Percentiles rank a stretch among this genome's conserved stretches.
Evolutionary conservation across 2,888 invertebrate species (phyloP).

Genomic region (Temnothorax unifasciatus): DNA sequence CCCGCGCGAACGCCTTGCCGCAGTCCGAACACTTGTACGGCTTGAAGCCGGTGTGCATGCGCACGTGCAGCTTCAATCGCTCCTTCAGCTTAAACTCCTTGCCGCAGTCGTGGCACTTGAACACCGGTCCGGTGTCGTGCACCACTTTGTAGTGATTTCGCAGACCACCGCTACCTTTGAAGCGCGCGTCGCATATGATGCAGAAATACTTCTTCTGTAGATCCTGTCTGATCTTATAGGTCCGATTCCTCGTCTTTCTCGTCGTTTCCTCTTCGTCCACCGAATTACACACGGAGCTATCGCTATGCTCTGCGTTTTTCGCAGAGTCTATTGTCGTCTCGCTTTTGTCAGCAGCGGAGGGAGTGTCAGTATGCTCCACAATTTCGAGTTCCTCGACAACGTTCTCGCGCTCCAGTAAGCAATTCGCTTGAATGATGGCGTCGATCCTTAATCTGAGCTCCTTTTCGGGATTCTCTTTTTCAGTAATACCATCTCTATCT

Average conservation of each 20-base stretch:
- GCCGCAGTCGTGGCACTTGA: constrained; percentile 91
- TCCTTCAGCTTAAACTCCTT: constrained; percentile 93
- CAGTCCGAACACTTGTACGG: constrained; percentile 90
- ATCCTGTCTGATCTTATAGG: constrained; percentile 24
- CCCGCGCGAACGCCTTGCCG: constrained; percentile 90
- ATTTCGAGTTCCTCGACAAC: constrained; percentile 52
- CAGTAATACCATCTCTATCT: background rate
- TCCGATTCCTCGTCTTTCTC: constrained; percentile 26
- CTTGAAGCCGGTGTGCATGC: constrained; percentile 91
- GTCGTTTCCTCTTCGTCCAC: constrained; percentile 34
- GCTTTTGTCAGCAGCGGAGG: background rate
- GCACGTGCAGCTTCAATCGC: constrained; percentile 91
- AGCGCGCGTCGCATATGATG: constrained; percentile 81
- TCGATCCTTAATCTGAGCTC: constrained; percentile 78
- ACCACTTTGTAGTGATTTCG: constrained; percentile 84
- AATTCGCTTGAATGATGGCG: constrained; percentile 81
- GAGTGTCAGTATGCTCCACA: background rate
- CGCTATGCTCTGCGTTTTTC: background rate
- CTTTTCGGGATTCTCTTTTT: constrained; percentile 59
- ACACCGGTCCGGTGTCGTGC: constrained; percentile 86
- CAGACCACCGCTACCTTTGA: constrained; percentile 84
- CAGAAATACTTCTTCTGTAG: constrained; percentile 81
- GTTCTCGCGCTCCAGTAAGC: constrained; percentile 79
- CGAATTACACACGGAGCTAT: background rate
- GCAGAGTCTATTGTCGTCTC: no score